These are phyloP conservation scores for Phthorimaea operculella DNA, from an alignment of 1,140 invertebrate species.

Conservation along the genomic window DNA sequence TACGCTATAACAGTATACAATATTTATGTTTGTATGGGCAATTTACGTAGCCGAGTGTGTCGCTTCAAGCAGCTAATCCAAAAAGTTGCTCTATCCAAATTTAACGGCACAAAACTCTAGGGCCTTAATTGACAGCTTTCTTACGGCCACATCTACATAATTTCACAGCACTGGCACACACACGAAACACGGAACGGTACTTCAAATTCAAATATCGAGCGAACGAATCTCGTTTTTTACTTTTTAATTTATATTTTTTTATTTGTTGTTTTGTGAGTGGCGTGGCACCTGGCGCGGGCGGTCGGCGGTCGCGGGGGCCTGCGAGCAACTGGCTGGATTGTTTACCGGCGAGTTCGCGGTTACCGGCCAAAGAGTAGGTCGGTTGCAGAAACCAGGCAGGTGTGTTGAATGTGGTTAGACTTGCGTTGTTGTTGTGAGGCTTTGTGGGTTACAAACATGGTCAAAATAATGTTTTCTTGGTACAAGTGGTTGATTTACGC, in stretches of 20 bases:
- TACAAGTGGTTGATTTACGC: too few relatives aligned
- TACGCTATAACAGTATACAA: too few relatives aligned
- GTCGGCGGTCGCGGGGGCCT: slow-evolving; percentile 44
- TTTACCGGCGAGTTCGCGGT: slow-evolving; percentile 47
- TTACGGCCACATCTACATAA: not conserved
- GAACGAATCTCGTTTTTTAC: slow-evolving; percentile 38
- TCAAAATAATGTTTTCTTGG: too few relatives aligned
- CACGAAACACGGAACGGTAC: not conserved
- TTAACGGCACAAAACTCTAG: not conserved
- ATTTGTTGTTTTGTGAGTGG: slow-evolving; percentile 21
- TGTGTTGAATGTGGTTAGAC: too few relatives aligned
- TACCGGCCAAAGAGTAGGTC: slow-evolving; percentile 1
- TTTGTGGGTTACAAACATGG: too few relatives aligned
- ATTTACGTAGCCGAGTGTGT: not conserved
- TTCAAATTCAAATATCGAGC: slow-evolving; percentile 26
- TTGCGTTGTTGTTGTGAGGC: too few relatives aligned
- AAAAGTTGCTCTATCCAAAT: not conserved
- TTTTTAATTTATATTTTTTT: slow-evolving; percentile 11
- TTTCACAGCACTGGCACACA: not conserved
- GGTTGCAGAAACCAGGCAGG: not conserved
- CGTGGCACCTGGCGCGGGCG: slow-evolving; percentile 32
- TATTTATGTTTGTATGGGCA: too few relatives aligned
- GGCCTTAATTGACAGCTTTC: not conserved
- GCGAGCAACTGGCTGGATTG: slow-evolving; percentile 52
- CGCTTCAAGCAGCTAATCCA: not conserved